A percentile compares a stretch with the other conserved stretches of the same genome.
These are phyloP conservation scores for Halcyon malimbica DNA, from an alignment of 2,113 vertebrate species.

Conservation along the genomic window DNA sequence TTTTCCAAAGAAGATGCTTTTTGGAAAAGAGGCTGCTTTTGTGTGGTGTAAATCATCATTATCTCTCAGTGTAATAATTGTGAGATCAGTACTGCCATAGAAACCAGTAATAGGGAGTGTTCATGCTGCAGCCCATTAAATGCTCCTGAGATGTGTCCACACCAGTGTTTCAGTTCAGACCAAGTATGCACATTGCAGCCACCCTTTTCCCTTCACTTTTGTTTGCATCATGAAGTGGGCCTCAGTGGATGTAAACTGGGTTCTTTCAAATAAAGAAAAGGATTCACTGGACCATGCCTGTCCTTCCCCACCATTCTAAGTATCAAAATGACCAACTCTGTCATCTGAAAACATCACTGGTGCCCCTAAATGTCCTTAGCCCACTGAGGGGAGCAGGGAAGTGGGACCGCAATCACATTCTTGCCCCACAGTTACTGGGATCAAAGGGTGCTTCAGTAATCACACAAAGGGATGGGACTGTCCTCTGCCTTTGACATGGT, in stretches of 20 bases:
- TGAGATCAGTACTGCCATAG: not conserved
- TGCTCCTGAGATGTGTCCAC: not conserved
- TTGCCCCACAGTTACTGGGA: not conserved
- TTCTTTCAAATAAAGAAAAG: not conserved
- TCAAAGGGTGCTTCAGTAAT: not conserved
- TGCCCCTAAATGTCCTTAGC: not conserved
- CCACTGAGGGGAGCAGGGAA: not conserved
- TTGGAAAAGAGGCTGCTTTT: not conserved
- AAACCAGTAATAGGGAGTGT: not conserved
- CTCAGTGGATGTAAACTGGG: not conserved
- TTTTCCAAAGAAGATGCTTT: not conserved
- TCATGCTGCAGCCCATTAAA: not conserved
- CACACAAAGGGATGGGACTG: not conserved
- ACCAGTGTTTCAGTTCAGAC: not conserved
- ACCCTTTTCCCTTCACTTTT: not conserved
- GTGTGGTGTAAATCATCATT: not conserved
- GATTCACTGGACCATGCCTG: not conserved
- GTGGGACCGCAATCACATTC: fast-evolving
- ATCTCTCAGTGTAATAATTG: not conserved
- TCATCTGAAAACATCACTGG: not conserved
- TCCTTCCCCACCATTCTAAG: not conserved
- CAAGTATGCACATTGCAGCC: not conserved
- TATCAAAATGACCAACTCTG: not conserved
- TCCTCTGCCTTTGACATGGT: not conserved
- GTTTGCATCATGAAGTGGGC: not conserved